Conservation (phyloP, 2,888 invertebrate species). For the Chirona hameri region DNA sequence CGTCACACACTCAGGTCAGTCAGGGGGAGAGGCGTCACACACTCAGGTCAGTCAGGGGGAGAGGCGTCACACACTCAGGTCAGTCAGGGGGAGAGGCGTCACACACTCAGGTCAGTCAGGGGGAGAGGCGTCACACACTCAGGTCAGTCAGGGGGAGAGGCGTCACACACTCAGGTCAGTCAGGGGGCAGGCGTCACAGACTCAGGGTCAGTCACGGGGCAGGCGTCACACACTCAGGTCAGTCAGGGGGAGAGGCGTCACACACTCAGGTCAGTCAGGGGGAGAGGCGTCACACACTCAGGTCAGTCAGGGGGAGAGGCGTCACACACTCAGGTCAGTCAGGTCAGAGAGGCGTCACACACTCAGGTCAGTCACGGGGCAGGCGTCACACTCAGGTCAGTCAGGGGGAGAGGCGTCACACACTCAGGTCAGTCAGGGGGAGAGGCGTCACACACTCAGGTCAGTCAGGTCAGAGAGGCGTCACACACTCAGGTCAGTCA, state of each 20-base stretch:
- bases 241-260: too few relatives aligned
- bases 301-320: background rate
- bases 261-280: background rate
- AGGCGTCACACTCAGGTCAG: too few relatives aligned
- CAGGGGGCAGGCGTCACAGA: background rate
- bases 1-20: slow-evolving; percentile 3
- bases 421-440: background rate
- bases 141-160: too few relatives aligned
- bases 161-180: too few relatives aligned
- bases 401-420: background rate
- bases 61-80: too few relatives aligned
- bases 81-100: background rate
- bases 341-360: too few relatives aligned
- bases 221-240: background rate
- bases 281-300: background rate
- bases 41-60: background rate
- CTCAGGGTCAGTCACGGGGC: background rate
- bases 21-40: background rate
- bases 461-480: too few relatives aligned
- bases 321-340: background rate
- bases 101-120: background rate
- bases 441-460: background rate
- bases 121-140: background rate
- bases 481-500: too few relatives aligned
- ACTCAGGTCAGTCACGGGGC: too few relatives aligned